A percentile compares a stretch with the other conserved stretches of the same genome.
These are phyloP conservation scores for Tetrax tetrax DNA, from an alignment of 2,113 vertebrate species.

Conservation along the genomic window DNA sequence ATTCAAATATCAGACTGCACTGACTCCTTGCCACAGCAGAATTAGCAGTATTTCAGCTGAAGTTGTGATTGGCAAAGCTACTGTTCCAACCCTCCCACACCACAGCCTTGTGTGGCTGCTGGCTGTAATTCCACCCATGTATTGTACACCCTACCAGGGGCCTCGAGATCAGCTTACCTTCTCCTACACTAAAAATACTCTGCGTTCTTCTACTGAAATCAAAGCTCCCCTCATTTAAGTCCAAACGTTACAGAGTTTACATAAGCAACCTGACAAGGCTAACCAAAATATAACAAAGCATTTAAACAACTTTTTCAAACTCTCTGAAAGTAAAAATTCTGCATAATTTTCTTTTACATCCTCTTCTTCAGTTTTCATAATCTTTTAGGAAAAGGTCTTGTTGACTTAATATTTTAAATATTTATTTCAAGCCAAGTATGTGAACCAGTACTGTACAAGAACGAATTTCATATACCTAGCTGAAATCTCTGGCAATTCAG, in stretches of 20 bases:
- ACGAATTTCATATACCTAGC: not conserved
- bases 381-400: not conserved
- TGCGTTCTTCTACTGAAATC: not conserved
- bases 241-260: rapidly evolving
- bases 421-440: not conserved
- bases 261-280: not conserved
- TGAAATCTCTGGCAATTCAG: not conserved
- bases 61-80: not conserved
- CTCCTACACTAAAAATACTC: not conserved
- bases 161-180: not conserved
- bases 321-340: not conserved
- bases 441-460: not conserved
- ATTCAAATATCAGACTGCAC: not conserved
- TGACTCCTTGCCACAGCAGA: not conserved
- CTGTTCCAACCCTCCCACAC: not conserved
- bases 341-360: not conserved
- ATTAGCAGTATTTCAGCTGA: not conserved
- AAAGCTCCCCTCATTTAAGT: not conserved
- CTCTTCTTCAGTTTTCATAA: not conserved
- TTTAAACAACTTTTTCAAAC: not conserved
- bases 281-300: not conserved
- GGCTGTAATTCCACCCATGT: not conserved
- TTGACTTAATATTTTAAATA: not conserved
- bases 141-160: not conserved
- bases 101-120: not conserved